Evolutionary conservation across 1,140 invertebrate genomes (phyloP), one percentile per base, ranked within the genome.

Genomic region (Brachionus manjavacas): DNA sequence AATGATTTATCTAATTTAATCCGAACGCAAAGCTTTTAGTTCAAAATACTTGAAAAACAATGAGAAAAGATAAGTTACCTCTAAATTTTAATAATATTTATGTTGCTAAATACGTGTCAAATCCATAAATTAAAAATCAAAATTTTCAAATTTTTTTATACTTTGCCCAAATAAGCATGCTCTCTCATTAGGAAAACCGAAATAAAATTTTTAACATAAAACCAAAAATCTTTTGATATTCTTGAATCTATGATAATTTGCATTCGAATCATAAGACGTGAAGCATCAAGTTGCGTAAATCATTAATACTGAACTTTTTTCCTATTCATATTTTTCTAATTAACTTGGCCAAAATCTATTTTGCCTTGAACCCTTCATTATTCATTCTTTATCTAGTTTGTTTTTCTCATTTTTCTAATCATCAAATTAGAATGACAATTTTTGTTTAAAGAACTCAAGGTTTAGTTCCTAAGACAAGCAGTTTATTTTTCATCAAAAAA

Each of bases 1-100:
- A 76, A 76, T 76, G 41, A 76, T 76, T 76, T 76, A 76, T 76
- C 72, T 76, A 49, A 76, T 76, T 76, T 76, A 76, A 76, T 76
- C 72, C 72, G 3, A 46, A 49, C 52, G 72, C 31, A 76, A 76
- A 76, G 72, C 72, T 43, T 46, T 41, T 72, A 35, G 31, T 72
- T 35, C 28, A 39, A 72, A 72, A 72, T 20, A 31, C 31, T 68
- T 68, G 31, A 68, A 68, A 68, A 68, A 68, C 6, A 68, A 68
- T 68, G 66, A 60, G 16, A 68, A 68, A 68, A 68, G 68, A 72
- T 72, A 72, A 72, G 68, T 72, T 72, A 72, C 68, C 72, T 49
- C 7, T 76, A 11, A 28, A 49, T 76, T 49, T 76, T 76, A 70
- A 35, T 70, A 70, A 35, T 76, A 76, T 76, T 76, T 76, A 7